Percentiles rank a stretch among this genome's conserved stretches.
These are phyloP conservation scores for Todiramphus saurophagus DNA, from an alignment of 2,113 vertebrate genomes.

Conservation along the genomic window DNA sequence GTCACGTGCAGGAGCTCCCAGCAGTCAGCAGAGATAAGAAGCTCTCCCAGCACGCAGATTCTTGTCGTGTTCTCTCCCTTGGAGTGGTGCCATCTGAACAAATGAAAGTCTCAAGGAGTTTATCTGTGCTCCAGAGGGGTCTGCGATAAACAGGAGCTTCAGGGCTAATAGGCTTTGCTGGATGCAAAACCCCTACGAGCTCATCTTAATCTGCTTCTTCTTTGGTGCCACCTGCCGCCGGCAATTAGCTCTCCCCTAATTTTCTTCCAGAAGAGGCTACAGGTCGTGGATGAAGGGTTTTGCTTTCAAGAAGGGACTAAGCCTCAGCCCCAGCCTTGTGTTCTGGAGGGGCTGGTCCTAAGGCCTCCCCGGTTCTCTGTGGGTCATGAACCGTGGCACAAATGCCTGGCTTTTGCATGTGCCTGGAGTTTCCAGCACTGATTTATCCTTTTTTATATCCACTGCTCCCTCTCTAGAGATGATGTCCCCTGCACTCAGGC, in stretches of 20 bases:
- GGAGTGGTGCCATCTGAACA: neutral
- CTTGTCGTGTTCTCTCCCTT: neutral
- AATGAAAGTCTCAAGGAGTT: conserved; percentile 25
- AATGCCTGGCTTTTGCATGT: neutral
- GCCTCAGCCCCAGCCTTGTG: neutral
- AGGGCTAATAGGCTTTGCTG: conserved; percentile 41
- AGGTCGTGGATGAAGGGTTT: neutral
- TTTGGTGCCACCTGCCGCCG: neutral
- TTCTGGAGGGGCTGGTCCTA: neutral
- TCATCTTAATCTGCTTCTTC: conserved; percentile 8
- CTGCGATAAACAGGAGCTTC: neutral
- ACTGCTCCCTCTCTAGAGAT: too few species aligned
- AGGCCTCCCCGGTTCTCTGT: neutral
- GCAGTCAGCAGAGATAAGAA: neutral
- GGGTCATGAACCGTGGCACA: neutral
- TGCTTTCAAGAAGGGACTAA: neutral
- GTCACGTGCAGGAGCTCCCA: neutral
- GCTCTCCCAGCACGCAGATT: neutral
- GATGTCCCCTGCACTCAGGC: neutral
- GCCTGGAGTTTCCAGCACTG: neutral
- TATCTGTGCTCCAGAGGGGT: conserved; percentile 10
- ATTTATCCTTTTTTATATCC: neutral
- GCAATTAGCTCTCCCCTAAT: neutral
- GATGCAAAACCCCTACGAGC: neutral
- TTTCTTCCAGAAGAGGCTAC: neutral